A percentile compares a stretch with the other conserved stretches of the same genome.
Conservation (phyloP, 1,140 invertebrate species). For the Meloidogyne chitwoodi region DNA sequence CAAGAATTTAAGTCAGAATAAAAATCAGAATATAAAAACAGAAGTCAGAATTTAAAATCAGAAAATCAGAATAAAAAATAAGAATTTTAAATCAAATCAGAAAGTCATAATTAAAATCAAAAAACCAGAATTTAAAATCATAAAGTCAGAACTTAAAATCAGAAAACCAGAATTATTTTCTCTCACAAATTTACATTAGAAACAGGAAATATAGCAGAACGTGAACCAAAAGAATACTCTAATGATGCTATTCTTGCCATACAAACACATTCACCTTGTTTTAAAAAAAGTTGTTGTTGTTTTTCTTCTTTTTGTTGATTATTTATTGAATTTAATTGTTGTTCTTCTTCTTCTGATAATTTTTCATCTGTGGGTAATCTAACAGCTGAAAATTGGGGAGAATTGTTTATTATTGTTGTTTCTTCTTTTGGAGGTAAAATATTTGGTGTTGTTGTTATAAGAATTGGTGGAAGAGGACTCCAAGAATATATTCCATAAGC, state of each 20-base stretch:
- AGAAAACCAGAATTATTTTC: not conserved
- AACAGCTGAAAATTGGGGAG: not conserved
- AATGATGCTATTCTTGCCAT: slow-evolving; percentile 40
- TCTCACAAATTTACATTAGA: slow-evolving; percentile 22
- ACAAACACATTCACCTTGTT: slow-evolving; percentile 34
- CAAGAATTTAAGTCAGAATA: too few species aligned
- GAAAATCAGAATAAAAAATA: too few species aligned
- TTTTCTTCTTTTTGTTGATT: not conserved
- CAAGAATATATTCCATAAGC: slow-evolving; percentile 44
- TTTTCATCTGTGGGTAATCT: not conserved
- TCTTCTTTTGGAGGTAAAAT: not conserved
- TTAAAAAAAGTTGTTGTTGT: not conserved
- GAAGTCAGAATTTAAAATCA: too few species aligned
- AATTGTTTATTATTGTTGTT: not conserved
- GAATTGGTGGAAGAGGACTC: slow-evolving; percentile 20
- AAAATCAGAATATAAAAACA: too few species aligned
- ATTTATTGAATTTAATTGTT: not conserved
- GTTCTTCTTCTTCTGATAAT: not conserved
- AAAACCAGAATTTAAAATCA: not conserved
- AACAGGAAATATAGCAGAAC: slow-evolving; percentile 38
- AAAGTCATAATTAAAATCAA: too few species aligned
- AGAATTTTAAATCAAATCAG: too few species aligned
- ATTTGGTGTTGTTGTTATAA: not conserved
- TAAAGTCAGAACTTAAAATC: not conserved
- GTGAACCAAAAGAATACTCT: slow-evolving; percentile 39